Evolutionary conservation across 2,797 vertebrate species (phyloP).

Genomic region (Geotrypetes seraphini): DNA sequence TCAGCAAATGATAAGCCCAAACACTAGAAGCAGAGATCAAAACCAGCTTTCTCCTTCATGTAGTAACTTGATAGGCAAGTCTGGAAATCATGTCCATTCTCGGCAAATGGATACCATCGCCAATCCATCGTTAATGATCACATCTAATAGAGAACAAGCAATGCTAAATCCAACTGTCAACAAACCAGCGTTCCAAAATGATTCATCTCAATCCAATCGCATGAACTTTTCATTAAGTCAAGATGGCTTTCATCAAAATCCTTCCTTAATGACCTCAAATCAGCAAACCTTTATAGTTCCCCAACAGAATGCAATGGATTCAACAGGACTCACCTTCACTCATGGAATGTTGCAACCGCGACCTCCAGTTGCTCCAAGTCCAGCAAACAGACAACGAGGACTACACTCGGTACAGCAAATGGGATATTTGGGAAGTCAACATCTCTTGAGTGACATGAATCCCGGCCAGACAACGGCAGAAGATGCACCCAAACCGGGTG

Average conservation of each 20-base stretch:
- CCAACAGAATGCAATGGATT: conserved; percentile 44
- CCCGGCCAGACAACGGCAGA: conserved; percentile 55
- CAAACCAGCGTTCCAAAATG: too few relatives aligned
- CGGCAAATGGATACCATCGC: conserved; percentile 39
- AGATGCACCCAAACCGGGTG: conserved; percentile 60
- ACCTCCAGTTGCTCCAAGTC: conserved; percentile 70
- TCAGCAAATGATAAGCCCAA: conserved; percentile 47
- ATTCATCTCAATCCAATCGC: too few relatives aligned
- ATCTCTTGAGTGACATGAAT: conserved; percentile 35
- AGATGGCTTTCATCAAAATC: conserved; percentile 46
- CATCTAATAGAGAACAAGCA: conserved; percentile 38
- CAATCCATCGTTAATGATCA: conserved; percentile 22
- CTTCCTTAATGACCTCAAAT: conserved; percentile 44
- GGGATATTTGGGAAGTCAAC: conserved; percentile 56
- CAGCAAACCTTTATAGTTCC: conserved; percentile 54
- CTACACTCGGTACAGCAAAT: conserved; percentile 53
- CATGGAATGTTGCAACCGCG: conserved; percentile 65
- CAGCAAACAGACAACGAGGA: conserved; percentile 50
- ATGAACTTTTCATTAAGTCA: conserved; percentile 30
- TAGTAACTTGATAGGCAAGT: conserved; percentile 39
- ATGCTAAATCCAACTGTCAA: conserved; percentile 44
- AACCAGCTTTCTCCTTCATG: conserved; percentile 50
- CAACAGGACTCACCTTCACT: conserved; percentile 27
- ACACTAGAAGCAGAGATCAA: conserved; percentile 38
- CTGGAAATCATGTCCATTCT: conserved; percentile 33